Base-by-base conservation (phyloP, 1,140 invertebrate genomes). In the Centruroides sculpturatus region DNA sequence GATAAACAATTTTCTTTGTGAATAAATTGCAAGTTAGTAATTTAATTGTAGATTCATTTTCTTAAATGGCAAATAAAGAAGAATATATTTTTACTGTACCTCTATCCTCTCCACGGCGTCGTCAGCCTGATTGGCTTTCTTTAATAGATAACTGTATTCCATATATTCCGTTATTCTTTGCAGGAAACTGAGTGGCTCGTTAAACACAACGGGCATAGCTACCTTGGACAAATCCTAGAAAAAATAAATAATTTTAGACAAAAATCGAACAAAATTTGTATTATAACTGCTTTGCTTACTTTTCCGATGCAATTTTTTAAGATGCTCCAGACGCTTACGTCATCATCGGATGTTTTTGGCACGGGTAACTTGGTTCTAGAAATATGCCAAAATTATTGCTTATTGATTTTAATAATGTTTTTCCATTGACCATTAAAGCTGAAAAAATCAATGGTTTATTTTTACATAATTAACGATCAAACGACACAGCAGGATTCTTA, bases 201-300 rank as follows among this genome's bases (percentile, higher is more conserved):
- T 98, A 75, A 97, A 93, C 52, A 90, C 84, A 46, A 98, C 90
- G 35, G 94, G 94, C 92, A 98, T 96, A 6, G 92, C 92, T 69
- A 97, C 94, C 77, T 95, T 95, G 68, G 90, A 92, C 57, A 98
- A 78, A 73, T 97, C 93, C 79, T 64, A 47, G 9, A 60, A 55
- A n/a, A 47, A 0, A 58, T 1, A 60, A 35, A 55, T 6, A 35
- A 52, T 12, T 12, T 56, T 56, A 12, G 35, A 35, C 11, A 36
- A 12, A 56, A 4, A 36, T 8, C 3, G 46, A 41, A 56, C 4
- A 5, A 8, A 49, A 34, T 58, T 46, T 36, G 8, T 49, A 34
- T 50, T 1, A 23, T 23, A 23, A 23, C 2, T 61, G 8, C 5
- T 35, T 11, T 56, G 10, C 34, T n/a, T 57, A 65, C 60, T 50